Evolutionary conservation across 2,113 vertebrate species (phyloP), one percentile per base, ranked within the genome.

Genomic region (Rhabdomys dilectus): DNA sequence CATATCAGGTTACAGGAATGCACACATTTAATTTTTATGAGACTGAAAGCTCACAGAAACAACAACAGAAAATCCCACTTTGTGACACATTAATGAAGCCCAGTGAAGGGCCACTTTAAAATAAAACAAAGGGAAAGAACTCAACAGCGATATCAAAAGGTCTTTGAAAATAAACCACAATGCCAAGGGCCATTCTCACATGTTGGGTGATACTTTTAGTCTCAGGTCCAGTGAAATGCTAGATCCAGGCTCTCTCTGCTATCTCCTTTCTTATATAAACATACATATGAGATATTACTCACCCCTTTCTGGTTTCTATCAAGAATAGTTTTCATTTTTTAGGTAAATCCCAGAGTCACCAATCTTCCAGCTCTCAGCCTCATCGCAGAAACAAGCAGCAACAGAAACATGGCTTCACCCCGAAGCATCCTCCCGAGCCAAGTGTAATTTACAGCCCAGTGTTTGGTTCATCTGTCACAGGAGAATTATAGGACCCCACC

Each of bases 291-390:
- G 95, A 81, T 77, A 95, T 97, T 98, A 98, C 96, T 97, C 97
- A 95, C 96, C 77, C 48, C 70, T 87, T 93, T 97, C 93, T 66
- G 72, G 78, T 97, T 97, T 98, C 96, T 95, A 95, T 96, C 88
- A 29, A 77, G 95, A 93, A 81, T 85, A 73, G 81, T 96, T 97
- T 98, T 94, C 48, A 21, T 98, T 98, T 92, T 93, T 95, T 97
- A 98, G 96, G 96, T 93, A 98, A 98, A 96, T n/a, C 66, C 87
- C 97, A 97, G 97, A 97, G 72, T 93, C 94, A 96, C 95, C 91
- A 92, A 88, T 31, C 76, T 77, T 97, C 94, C 88, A 90, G 93
- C 95, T 94, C 78, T 82, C 95, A 96, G 94, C n/a, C 84, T 90
- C 90, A 91, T 86, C 73, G 88, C 92, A 93, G 53, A 29, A 98